Evolutionary conservation across 2,797 vertebrate genomes (phyloP).

Genomic region (Gouania willdenowi): DNA sequence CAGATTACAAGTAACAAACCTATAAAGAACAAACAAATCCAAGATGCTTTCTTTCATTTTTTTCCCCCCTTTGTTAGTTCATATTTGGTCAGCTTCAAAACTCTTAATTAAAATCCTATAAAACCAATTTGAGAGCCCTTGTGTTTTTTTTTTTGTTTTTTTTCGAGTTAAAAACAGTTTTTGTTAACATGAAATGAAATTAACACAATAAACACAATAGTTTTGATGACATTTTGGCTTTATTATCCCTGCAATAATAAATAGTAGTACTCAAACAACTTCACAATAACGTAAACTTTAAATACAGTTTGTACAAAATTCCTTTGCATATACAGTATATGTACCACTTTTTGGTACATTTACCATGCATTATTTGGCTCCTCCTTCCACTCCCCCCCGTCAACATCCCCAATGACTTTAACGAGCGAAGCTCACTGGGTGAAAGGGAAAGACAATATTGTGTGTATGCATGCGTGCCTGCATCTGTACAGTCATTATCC

Average conservation of each 20-base stretch:
- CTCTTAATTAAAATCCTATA: too few relatives aligned
- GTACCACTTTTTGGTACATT: conserved; percentile 41
- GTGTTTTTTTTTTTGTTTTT: too few relatives aligned
- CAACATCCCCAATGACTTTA: conserved; percentile 7
- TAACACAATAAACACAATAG: too few relatives aligned
- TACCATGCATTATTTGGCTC: conserved; percentile 3
- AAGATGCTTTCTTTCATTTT: conserved; percentile 18
- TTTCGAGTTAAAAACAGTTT: too few relatives aligned
- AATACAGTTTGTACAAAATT: conserved; percentile 34
- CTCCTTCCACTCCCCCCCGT: not conserved
- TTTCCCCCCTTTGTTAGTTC: not conserved
- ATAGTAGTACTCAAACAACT: conserved; percentile 31
- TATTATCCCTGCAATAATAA: conserved; percentile 55
- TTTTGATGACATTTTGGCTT: conserved; percentile 24
- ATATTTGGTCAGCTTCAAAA: too few relatives aligned
- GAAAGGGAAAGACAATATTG: conserved; percentile 35
- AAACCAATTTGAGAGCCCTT: too few relatives aligned
- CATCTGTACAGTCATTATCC: conserved; percentile 37
- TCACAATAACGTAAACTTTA: conserved; percentile 27
- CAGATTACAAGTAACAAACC: conserved; percentile 1
- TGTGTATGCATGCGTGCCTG: conserved; percentile 41
- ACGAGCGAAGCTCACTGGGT: conserved; percentile 23
- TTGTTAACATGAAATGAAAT: too few relatives aligned
- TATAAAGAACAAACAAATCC: too few relatives aligned
- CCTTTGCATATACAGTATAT: conserved; percentile 29